These are phyloP conservation scores for Acronicta leporina DNA, from an alignment of 2,888 invertebrate species.

Conservation along the genomic window DNA sequence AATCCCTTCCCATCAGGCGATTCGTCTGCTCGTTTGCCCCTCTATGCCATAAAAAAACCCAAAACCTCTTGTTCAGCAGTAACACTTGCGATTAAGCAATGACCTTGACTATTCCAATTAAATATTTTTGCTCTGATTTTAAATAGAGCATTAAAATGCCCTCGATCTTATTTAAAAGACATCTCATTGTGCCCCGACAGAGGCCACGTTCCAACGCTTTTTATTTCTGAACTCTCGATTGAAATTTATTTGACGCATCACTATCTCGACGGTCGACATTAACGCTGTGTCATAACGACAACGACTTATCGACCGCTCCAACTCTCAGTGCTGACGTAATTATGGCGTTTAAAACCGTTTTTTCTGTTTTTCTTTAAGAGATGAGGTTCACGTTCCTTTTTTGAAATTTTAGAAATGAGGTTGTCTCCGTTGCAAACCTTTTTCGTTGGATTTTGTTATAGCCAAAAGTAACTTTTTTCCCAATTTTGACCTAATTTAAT, in stretches of 20 bases:
- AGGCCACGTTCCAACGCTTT: constrained; percentile 46
- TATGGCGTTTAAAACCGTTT: constrained; percentile 35
- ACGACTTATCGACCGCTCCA: constrained; percentile 30
- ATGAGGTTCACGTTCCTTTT: background rate
- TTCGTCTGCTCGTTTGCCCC: too few species aligned
- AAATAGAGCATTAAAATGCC: constrained; percentile 30
- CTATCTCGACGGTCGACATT: constrained; percentile 55
- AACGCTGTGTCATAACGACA: constrained; percentile 57
- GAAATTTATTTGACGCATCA: constrained; percentile 65
- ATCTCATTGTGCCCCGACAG: constrained; percentile 35
- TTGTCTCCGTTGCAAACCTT: too few species aligned
- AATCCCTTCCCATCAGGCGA: too few species aligned
- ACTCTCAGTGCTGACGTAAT: constrained; percentile 45
- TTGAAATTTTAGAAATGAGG: background rate
- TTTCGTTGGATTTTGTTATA: too few species aligned
- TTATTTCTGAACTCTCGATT: constrained; percentile 57
- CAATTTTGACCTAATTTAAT: too few species aligned
- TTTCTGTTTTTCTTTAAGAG: background rate
- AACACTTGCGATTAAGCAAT: background rate
- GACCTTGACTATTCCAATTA: background rate
- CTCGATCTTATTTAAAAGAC: constrained; percentile 25
- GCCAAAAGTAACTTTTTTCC: too few species aligned
- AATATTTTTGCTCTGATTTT: constrained; percentile 10
- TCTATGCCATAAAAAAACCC: too few species aligned
- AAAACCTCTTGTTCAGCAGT: too few species aligned